Evolutionary conservation across 2,113 vertebrate genomes (phyloP).

Genomic region (Megalops atlanticus): DNA sequence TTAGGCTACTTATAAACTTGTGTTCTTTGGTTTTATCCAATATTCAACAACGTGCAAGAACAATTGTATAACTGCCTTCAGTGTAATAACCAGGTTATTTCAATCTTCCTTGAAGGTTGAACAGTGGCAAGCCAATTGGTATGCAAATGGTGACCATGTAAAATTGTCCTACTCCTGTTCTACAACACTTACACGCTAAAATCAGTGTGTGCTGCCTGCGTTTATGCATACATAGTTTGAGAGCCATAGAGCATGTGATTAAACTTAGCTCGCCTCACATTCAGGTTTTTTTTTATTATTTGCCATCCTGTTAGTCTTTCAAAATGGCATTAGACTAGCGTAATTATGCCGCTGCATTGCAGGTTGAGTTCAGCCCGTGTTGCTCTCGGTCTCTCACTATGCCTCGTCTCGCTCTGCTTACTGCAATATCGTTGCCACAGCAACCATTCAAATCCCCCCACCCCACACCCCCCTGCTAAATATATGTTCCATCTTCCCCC

Average conservation of each 20-base stretch:
- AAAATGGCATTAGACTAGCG: conserved; percentile 15
- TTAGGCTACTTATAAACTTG: neutral
- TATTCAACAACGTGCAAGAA: neutral
- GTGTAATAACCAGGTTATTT: neutral
- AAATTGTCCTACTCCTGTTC: neutral
- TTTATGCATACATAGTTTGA: neutral
- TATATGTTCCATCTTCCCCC: conserved; percentile 37
- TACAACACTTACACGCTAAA: neutral
- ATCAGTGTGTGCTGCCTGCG: neutral
- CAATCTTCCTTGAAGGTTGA: neutral
- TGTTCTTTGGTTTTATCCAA: neutral
- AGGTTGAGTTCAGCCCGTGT: conserved; percentile 36
- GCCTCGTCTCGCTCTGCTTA: neutral
- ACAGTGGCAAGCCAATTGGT: neutral
- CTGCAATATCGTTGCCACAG: conserved; percentile 44
- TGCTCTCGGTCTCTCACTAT: conserved; percentile 34
- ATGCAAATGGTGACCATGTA: neutral
- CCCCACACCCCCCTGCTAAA: conserved; percentile 34
- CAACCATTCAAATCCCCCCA: conserved; percentile 37
- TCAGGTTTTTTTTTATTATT: neutral
- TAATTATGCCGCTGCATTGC: conserved; percentile 41
- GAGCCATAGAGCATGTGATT: neutral
- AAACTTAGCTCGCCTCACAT: neutral
- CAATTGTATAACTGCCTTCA: neutral
- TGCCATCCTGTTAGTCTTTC: neutral